Conservation (phyloP, 2,113 vertebrate genomes). For the Danio rerio region GRCz12tu NC_133190.1:20946501-20947000, state of each 20-base stretch:
- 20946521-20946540: background rate
- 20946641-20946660: background rate
- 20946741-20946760: background rate
- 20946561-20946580: constrained; percentile 6
- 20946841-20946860: constrained; percentile 21
- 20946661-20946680: background rate
- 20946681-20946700: background rate
- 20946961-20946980: background rate
- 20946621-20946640: background rate
- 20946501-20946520: constrained; percentile 17
- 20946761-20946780: constrained; percentile 1
- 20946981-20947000: constrained; percentile 12
- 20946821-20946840: constrained; percentile 37
- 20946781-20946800: constrained; percentile 4
- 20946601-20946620: constrained; percentile 3
- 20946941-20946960: background rate
- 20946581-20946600: background rate
- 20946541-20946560: background rate
- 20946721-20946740: background rate
- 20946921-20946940: background rate
- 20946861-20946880: background rate
- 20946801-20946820: constrained; percentile 4
- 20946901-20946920: background rate
- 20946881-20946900: constrained; percentile 26
- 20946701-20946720: background rate